Percentiles rank a stretch among this genome's conserved stretches.
phyloP scores from a whole-genome alignment of 2,797 vertebrate genomes.

The Pipistrellus pipistrellus region DNA sequence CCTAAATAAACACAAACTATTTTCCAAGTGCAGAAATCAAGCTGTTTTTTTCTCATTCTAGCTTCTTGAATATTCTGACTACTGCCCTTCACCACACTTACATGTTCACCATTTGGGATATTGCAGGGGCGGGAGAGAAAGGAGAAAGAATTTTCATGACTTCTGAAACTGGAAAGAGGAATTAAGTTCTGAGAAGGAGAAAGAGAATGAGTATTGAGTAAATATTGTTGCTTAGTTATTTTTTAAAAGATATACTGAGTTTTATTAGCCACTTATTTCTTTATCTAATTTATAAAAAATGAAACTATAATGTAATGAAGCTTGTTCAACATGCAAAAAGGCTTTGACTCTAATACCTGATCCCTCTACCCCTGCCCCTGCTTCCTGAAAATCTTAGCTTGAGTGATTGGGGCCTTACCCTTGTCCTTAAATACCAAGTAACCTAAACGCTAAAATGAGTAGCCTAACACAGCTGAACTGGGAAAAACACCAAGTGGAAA shows the following conservation, averaged over 20 bases:
- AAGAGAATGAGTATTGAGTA: slow-evolving; percentile 57
- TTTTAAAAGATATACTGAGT: slow-evolving; percentile 22
- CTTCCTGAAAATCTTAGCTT: neutral
- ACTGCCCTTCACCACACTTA: neutral
- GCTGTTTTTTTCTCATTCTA: slow-evolving; percentile 23
- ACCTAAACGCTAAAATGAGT: slow-evolving; percentile 1
- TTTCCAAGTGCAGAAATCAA: slow-evolving; percentile 55
- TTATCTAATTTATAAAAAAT: slow-evolving; percentile 48
- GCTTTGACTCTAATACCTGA: slow-evolving; percentile 1
- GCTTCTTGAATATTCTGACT: slow-evolving; percentile 40
- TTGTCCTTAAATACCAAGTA: slow-evolving; percentile 20
- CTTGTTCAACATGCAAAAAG: slow-evolving; percentile 28
- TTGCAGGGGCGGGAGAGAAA: neutral
- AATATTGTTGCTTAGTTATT: slow-evolving; percentile 62
- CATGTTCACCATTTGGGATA: slow-evolving; percentile 3
- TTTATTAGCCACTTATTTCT: neutral
- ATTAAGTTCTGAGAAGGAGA: slow-evolving; percentile 66
- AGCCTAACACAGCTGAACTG: neutral
- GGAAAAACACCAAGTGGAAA: slow-evolving; percentile 63
- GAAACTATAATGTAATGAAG: slow-evolving; percentile 47
- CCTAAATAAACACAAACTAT: slow-evolving; percentile 42
- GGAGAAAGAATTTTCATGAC: slow-evolving; percentile 38
- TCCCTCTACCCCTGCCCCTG: neutral
- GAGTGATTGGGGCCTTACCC: neutral
- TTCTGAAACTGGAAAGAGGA: slow-evolving; percentile 69